These are phyloP conservation scores for Euthynnus affinis DNA, from an alignment of 2,797 vertebrate species.

Conservation along the genomic window DNA sequence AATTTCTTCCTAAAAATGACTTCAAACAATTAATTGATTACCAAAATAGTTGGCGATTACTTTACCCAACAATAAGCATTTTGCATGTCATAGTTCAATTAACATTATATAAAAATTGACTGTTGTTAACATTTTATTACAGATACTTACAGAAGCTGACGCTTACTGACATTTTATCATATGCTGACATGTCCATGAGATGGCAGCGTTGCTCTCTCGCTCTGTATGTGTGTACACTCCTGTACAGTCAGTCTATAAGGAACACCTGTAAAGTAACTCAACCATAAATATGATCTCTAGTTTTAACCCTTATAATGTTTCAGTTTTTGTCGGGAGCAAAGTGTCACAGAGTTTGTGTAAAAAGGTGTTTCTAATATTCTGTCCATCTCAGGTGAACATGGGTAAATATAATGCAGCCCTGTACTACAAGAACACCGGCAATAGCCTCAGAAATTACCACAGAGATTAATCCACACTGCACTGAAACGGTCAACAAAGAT, in stretches of 20 bases:
- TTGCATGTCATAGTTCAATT: background rate
- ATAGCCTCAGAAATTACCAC: background rate
- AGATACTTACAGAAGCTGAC: background rate
- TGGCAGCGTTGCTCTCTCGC: constrained; percentile 64
- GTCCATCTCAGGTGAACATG: background rate
- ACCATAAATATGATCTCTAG: background rate
- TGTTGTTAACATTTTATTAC: background rate
- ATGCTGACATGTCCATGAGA: constrained; percentile 63
- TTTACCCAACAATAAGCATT: background rate
- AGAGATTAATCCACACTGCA: background rate
- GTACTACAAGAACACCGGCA: background rate
- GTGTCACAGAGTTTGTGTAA: background rate
- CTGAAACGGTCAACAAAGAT: background rate
- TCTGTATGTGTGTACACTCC: background rate
- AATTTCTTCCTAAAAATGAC: no score
- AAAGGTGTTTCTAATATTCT: constrained; percentile 1
- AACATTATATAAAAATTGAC: background rate
- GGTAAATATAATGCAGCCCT: background rate
- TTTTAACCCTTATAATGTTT: background rate
- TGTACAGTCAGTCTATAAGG: background rate
- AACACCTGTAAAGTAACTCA: background rate
- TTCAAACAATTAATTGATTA: no score
- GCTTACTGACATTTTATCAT: background rate
- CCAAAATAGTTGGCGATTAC: no score
- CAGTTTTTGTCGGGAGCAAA: no score